phyloP scores from a whole-genome alignment of 2,888 invertebrate genomes.

The Spilarctia lutea region DNA sequence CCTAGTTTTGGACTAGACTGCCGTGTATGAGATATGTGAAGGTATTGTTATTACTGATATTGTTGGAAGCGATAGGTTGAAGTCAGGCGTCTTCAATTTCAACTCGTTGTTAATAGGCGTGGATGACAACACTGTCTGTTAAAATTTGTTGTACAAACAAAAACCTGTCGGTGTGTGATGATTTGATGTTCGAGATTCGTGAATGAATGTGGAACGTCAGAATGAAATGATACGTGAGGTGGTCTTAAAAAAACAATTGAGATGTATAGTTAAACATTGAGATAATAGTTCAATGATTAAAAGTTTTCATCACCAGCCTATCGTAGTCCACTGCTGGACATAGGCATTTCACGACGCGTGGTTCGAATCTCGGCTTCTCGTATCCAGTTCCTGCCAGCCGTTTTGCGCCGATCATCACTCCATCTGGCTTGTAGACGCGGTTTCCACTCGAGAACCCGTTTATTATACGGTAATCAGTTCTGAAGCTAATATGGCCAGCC shows the following conservation, averaged over 20 bases:
- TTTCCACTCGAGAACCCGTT: too few species aligned
- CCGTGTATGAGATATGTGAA: neutral
- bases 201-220: neutral
- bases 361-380: too few species aligned
- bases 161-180: neutral
- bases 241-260: neutral
- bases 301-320: too few species aligned
- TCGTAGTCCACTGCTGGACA: too few species aligned
- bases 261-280: neutral
- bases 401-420: too few species aligned
- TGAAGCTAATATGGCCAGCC: too few species aligned
- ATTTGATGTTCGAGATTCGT: neutral
- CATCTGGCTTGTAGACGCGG: too few species aligned
- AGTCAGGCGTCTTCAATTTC: neutral
- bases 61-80: neutral
- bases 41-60: neutral
- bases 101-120: neutral
- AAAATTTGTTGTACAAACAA: neutral
- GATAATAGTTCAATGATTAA: too few species aligned
- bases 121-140: neutral
- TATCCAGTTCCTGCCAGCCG: too few species aligned
- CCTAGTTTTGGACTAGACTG: too few species aligned
- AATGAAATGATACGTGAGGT: slow-evolving; percentile 1
- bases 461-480: too few species aligned
- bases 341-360: too few species aligned